Percentiles rank a stretch among this genome's conserved stretches.
Conservation (phyloP, 2,113 vertebrate genomes). For the Perognathus longimembris region DNA sequence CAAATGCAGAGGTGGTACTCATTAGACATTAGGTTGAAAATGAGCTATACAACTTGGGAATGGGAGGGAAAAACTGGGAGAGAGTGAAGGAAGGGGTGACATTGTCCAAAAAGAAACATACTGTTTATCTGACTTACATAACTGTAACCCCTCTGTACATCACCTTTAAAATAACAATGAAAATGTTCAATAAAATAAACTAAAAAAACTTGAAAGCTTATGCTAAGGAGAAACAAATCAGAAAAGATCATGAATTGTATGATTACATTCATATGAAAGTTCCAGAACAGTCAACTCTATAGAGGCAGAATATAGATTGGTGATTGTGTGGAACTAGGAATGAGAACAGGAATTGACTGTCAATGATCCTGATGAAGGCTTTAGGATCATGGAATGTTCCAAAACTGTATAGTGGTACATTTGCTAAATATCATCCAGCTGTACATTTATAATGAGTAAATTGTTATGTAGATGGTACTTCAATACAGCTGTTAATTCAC, state of each 20-base stretch:
- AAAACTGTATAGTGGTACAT: constrained; percentile 24
- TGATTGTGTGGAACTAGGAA: not conserved
- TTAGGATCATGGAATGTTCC: not conserved
- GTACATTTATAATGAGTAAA: not conserved
- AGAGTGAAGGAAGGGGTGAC: no score
- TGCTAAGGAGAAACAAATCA: constrained; percentile 18
- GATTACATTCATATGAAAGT: constrained; percentile 43
- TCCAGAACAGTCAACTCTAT: constrained; percentile 45
- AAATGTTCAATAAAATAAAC: no score
- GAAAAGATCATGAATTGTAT: constrained; percentile 11
- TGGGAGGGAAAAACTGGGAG: no score
- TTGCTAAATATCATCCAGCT: constrained; percentile 19
- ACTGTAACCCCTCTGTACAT: no score
- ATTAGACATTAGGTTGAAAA: no score
- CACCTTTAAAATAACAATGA: no score
- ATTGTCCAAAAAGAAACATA: no score
- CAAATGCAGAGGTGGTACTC: no score
- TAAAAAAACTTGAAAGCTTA: constrained; percentile 22
- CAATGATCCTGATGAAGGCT: constrained; percentile 26
- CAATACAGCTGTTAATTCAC: not conserved
- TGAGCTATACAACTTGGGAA: no score
- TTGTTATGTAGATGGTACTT: constrained; percentile 50
- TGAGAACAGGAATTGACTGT: constrained; percentile 16
- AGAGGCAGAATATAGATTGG: constrained; percentile 10
- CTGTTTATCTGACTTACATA: no score